A percentile compares a stretch with the other conserved stretches of the same genome.
Conservation (phyloP, 2,888 invertebrate species). For the Leucozona laternaria region DNA sequence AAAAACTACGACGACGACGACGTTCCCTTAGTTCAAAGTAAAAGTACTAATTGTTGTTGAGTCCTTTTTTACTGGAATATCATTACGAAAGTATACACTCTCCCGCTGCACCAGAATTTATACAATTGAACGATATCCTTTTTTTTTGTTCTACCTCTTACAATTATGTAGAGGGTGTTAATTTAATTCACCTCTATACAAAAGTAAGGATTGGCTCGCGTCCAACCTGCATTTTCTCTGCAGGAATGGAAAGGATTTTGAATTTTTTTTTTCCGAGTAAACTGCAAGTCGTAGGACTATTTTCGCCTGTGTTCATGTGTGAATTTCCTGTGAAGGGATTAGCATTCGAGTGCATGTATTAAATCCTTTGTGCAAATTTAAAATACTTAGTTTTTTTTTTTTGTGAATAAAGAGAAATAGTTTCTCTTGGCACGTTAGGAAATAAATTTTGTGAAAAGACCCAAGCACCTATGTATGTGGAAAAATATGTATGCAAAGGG, state of each 20-base stretch:
- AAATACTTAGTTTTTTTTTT: constrained; percentile 31
- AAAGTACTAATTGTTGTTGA: constrained; percentile 68
- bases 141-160: constrained; percentile 34
- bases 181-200: constrained; percentile 66
- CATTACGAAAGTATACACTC: constrained; percentile 56
- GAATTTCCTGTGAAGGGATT: constrained; percentile 68
- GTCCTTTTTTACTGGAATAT: constrained; percentile 64
- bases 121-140: constrained; percentile 25
- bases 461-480: background rate
- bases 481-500: background rate
- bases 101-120: constrained; percentile 46
- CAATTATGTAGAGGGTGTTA: constrained; percentile 70
- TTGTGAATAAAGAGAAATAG: constrained; percentile 18
- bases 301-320: constrained; percentile 60
- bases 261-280: background rate
- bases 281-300: background rate
- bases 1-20: constrained; percentile 25
- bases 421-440: constrained; percentile 54
- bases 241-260: constrained; percentile 15
- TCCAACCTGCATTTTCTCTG: constrained; percentile 60
- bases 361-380: constrained; percentile 44
- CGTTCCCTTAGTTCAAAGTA: constrained; percentile 54
- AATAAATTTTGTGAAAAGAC: constrained; percentile 37
- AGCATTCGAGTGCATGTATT: constrained; percentile 59
- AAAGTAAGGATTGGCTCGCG: constrained; percentile 62